Conservation (phyloP, 1,140 invertebrate genomes). For the Apis mellifera region DNA sequence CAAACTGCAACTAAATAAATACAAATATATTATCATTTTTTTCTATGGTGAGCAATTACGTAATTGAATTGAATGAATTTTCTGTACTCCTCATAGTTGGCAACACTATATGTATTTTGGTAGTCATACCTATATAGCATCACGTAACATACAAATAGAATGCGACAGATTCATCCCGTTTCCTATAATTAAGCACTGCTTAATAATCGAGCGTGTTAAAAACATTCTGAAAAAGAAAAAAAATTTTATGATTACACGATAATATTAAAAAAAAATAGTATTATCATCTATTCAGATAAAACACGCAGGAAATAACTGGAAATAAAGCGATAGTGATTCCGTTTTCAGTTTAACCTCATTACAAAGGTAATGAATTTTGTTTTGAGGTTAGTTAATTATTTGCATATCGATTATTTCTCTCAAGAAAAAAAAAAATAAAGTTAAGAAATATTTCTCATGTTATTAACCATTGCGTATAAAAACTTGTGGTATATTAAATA, state of each 20-base stretch:
- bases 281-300: background rate
- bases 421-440: background rate
- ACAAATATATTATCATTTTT: background rate
- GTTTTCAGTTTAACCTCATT: background rate
- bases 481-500: background rate
- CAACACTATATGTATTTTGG: conserved; percentile 22
- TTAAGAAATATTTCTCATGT: background rate
- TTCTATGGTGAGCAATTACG: background rate
- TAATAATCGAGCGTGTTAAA: background rate
- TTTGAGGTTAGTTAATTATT: background rate
- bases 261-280: conserved; percentile 11
- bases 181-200: background rate
- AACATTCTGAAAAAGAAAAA: background rate
- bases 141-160: conserved; percentile 40
- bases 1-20: background rate
- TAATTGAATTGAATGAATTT: conserved; percentile 24
- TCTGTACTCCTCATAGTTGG: background rate
- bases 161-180: background rate
- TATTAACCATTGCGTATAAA: background rate
- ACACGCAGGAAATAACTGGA: background rate
- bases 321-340: background rate
- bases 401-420: background rate
- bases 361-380: background rate
- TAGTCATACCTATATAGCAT: background rate
- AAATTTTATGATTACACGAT: background rate